phyloP scores from a whole-genome alignment of 1,140 invertebrate species.

The Pseudachorutes palmiensis region DNA sequence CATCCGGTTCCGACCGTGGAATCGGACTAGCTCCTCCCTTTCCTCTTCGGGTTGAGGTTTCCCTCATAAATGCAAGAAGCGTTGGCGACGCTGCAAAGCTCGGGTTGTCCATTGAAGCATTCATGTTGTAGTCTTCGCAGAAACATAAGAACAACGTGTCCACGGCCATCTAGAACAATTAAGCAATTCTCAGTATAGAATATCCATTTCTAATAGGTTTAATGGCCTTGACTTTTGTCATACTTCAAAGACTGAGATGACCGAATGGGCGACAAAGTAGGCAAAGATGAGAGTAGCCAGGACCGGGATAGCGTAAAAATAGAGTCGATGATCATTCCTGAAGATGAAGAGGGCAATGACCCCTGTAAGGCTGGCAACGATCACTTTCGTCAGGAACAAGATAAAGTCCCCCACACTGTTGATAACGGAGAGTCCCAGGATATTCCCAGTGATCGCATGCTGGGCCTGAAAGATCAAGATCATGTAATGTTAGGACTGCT shows the following conservation, averaged over 20 bases:
- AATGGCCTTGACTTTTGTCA: no score
- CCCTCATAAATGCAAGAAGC: constrained; percentile 31
- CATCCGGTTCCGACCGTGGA: background rate
- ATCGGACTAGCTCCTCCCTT: background rate
- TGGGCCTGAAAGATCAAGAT: constrained; percentile 69
- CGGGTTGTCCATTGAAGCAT: constrained; percentile 44
- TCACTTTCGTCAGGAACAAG: constrained; percentile 82
- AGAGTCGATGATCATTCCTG: constrained; percentile 48
- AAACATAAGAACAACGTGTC: constrained; percentile 91
- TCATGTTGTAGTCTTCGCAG: constrained; percentile 66
- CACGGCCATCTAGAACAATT: constrained; percentile 69
- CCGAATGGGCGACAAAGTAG: constrained; percentile 86
- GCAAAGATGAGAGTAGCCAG: constrained; percentile 78
- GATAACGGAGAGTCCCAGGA: constrained; percentile 77
- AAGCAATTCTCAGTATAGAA: constrained; percentile 8
- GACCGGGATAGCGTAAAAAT: constrained; percentile 77
- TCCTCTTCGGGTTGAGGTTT: constrained; percentile 22
- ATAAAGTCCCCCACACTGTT: constrained; percentile 92
- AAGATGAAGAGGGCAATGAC: constrained; percentile 64
- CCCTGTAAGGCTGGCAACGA: constrained; percentile 70
- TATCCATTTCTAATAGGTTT: constrained; percentile 1
- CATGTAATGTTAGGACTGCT: background rate
- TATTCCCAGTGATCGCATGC: constrained; percentile 71
- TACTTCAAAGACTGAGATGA: constrained; percentile 89
- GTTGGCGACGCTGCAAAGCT: constrained; percentile 19